Percentiles rank a stretch among this genome's conserved stretches.
Evolutionary conservation across 64 coral and sea anemone species (phyloP).

Genomic region (Exaiptasia diaphana): DNA sequence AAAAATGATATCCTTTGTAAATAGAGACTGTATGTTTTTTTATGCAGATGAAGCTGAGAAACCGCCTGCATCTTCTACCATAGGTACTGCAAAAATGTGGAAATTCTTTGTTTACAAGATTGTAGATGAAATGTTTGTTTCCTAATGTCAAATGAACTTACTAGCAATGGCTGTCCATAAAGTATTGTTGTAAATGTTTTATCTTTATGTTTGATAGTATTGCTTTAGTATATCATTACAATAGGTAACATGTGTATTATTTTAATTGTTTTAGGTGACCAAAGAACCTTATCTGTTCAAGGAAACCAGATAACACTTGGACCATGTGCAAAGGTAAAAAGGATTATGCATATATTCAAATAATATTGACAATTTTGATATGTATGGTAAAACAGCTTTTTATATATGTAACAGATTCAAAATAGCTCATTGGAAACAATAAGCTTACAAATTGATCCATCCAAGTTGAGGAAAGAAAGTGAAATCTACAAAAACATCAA

Average conservation of each 20-base stretch:
- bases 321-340: conserved; percentile 44
- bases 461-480: conserved; percentile 19
- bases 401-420: conserved; percentile 23
- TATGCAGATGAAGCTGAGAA: too few relatives aligned
- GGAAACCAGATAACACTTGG: conserved; percentile 32
- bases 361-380: neutral
- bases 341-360: neutral
- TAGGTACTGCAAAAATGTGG: too few relatives aligned
- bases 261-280: conserved; percentile 16
- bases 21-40: too few relatives aligned
- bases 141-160: neutral
- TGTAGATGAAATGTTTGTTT: neutral
- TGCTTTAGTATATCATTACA: neutral
- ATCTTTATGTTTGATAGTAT: neutral
- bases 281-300: conserved; percentile 48
- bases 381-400: neutral
- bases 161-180: neutral
- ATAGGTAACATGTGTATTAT: neutral
- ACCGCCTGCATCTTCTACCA: too few relatives aligned
- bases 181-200: neutral
- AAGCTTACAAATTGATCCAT: conserved; percentile 25
- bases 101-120: neutral
- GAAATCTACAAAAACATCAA: conserved; percentile 11
- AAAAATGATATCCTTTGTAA: too few relatives aligned
- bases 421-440: neutral